Percentiles rank a stretch among this genome's conserved stretches.
Conservation (phyloP, 2,888 invertebrate genomes). For the Rhamnusium bicolor region DNA sequence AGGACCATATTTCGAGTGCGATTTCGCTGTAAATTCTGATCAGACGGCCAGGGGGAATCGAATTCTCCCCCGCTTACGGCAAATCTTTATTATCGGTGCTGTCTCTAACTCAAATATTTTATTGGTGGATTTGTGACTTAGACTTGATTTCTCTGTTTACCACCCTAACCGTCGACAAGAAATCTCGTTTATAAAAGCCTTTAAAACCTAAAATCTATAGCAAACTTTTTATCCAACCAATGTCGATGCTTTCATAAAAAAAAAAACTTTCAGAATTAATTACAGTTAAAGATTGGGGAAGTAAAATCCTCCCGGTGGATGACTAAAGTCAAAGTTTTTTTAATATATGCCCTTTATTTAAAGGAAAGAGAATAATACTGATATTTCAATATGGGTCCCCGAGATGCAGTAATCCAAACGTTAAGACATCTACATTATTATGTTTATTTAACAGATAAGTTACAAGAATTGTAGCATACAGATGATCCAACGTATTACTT, state of each 20-base stretch:
- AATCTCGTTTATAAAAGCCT: constrained; percentile 50
- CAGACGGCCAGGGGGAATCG: constrained; percentile 59
- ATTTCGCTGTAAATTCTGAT: constrained; percentile 62
- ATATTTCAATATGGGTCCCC: neutral
- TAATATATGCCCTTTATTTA: constrained; percentile 27
- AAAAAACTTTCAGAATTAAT: constrained; percentile 31
- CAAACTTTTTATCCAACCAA: constrained; percentile 38
- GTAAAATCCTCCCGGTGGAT: constrained; percentile 7
- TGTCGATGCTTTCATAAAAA: constrained; percentile 16
- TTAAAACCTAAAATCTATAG: constrained; percentile 37
- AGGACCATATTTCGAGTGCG: constrained; percentile 54
- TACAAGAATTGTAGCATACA: neutral
- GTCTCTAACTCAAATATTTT: constrained; percentile 65
- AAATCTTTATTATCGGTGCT: constrained; percentile 64
- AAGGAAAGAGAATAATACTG: constrained; percentile 9
- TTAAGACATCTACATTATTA: neutral
- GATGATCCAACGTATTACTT: too few species aligned
- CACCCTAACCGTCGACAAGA: constrained; percentile 48
- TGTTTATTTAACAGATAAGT: neutral
- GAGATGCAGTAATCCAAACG: neutral
- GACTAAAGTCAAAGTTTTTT: constrained; percentile 23
- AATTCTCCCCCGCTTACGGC: constrained; percentile 56
- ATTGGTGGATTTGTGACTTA: constrained; percentile 59
- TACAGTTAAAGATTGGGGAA: constrained; percentile 30
- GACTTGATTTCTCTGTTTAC: constrained; percentile 54